These are phyloP conservation scores for Aelia acuminata DNA, from an alignment of 2,888 invertebrate species.

Conservation along the genomic window DNA sequence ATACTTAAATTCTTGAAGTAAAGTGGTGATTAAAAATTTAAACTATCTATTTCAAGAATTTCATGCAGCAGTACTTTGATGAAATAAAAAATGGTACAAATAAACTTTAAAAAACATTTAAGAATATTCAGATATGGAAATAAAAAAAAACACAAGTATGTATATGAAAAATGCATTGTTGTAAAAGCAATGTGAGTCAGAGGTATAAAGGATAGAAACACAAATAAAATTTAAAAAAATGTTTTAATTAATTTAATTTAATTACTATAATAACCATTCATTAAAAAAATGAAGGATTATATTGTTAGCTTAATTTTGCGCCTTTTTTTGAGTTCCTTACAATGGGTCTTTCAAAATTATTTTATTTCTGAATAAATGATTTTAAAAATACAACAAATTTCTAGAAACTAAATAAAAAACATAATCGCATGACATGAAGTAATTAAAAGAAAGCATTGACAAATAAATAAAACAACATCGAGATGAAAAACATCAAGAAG, in stretches of 20 bases:
- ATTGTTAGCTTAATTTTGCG: neutral
- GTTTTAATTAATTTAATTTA: neutral
- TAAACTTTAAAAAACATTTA: neutral
- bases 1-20: neutral
- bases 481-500: conserved; percentile 26
- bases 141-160: neutral
- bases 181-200: neutral
- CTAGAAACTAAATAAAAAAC: neutral
- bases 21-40: neutral
- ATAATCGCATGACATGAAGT: neutral
- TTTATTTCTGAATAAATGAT: neutral
- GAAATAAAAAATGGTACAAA: neutral
- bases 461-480: neutral
- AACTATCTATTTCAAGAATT: neutral
- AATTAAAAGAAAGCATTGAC: neutral
- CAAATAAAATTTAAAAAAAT: neutral
- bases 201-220: neutral
- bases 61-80: neutral
- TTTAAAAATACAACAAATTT: neutral
- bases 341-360: neutral
- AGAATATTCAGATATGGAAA: neutral
- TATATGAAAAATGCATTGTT: neutral
- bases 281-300: neutral
- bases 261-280: neutral
- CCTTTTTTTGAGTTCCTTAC: neutral